Conservation (phyloP, 2,888 invertebrate genomes). For the Actias luna region DNA sequence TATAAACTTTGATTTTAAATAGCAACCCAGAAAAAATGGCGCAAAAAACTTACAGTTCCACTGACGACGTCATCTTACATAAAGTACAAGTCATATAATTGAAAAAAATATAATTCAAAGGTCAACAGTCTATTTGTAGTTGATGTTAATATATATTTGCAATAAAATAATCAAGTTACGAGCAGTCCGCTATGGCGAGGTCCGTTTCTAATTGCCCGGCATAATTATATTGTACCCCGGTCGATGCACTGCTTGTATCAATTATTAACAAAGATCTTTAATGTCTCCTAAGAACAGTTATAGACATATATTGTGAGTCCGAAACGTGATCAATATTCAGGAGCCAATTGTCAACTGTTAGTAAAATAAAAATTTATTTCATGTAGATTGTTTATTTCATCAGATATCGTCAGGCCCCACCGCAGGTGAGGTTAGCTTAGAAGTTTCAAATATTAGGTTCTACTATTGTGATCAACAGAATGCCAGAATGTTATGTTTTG, state of each 20-base stretch:
- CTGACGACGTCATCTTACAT: too few species aligned
- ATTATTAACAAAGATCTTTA: slow-evolving; percentile 14
- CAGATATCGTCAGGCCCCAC: too few species aligned
- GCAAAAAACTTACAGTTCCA: too few species aligned
- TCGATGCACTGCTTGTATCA: slow-evolving; percentile 15
- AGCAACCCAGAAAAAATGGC: too few species aligned
- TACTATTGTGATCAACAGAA: too few species aligned
- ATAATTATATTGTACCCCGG: slow-evolving; percentile 15
- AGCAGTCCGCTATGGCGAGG: neutral
- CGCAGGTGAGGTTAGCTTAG: too few species aligned
- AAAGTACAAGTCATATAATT: too few species aligned
- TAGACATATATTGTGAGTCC: neutral
- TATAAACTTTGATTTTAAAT: too few species aligned
- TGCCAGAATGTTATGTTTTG: too few species aligned
- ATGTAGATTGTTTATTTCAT: too few species aligned
- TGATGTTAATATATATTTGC: neutral
- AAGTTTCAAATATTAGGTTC: too few species aligned
- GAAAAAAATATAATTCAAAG: neutral
- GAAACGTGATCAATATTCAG: neutral
- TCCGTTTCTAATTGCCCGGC: slow-evolving; percentile 14
- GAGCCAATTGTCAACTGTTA: neutral
- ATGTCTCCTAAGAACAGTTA: neutral
- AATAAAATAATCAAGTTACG: neutral
- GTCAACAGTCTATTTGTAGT: neutral
- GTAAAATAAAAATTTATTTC: too few species aligned